These are phyloP conservation scores for Lithobates sylvaticus DNA, from an alignment of 2,797 vertebrate genomes.

Conservation along the genomic window DNA sequence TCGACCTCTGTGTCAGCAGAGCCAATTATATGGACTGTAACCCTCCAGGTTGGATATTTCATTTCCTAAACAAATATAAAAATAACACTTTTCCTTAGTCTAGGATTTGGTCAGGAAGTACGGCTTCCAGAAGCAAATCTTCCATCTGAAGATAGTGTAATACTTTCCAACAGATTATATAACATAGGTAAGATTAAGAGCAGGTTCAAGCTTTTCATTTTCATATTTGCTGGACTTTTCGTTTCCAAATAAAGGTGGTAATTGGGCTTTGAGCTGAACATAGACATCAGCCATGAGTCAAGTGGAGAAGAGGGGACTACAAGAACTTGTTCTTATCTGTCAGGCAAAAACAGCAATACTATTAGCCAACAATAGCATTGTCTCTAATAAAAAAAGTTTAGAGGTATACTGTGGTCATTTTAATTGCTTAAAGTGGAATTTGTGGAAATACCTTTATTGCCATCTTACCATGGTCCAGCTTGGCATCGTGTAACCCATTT, in stretches of 20 bases:
- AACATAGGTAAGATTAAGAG: not conserved
- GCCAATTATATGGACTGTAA: not conserved
- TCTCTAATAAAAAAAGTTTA: no score
- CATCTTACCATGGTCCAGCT: no score
- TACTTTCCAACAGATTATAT: not conserved
- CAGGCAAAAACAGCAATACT: no score
- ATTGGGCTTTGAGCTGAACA: no score
- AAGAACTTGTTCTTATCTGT: no score
- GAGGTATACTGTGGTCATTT: no score
- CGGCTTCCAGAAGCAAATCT: not conserved
- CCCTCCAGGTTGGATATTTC: not conserved
- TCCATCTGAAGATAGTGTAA: not conserved
- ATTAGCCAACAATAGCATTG: no score
- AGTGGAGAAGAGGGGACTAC: no score
- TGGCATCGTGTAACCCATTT: no score
- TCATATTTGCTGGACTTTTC: not conserved
- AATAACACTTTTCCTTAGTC: not conserved
- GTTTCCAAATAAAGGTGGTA: not conserved
- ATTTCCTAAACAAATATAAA: not conserved
- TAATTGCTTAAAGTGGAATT: no score
- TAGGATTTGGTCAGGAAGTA: not conserved
- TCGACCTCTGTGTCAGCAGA: slow-evolving; percentile 11
- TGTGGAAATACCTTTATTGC: no score
- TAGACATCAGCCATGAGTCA: no score
- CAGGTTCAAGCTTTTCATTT: not conserved